Base-by-base conservation (phyloP, 2,113 vertebrate species). In the Lates calcarifer region DNA sequence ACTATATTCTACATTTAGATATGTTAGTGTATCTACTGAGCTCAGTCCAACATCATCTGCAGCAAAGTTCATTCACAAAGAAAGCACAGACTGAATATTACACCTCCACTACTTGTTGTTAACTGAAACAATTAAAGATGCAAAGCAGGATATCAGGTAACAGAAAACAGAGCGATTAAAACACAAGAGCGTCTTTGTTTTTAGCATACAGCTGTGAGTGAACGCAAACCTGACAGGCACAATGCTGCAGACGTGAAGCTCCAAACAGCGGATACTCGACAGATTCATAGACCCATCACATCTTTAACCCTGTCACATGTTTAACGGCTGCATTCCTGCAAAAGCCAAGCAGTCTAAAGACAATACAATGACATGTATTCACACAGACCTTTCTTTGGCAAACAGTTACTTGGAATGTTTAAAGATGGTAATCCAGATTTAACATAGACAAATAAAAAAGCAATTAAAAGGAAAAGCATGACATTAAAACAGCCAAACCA, bases 381-480 rank as follows among this genome's bases (percentile, higher is more conserved):
- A 77, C 74, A 74, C 18, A 66, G 35, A 5, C 45, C 2, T 56
- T 67, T 4, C 41, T 86, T 79, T 78, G 57, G 45, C 6, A 74
- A 71, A 71, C 20, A 33, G 3, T 80, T 70, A 53, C 13, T 10
- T 37, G 45, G 24, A 77, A 74, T 11, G 17, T 6, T 60, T 29
- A 4, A 76, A 79, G 26, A 56, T 17, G 14, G 8, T 55, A 18
- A 64, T 72, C 35, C 24, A 43, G 26, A 49, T 28, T 28, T 51
- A 61, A 64, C 39, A 71, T 9, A 55, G 28, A 28, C 3, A 53
- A 69, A 58, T 17, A 13, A 64, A 56, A 79, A 58, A 55, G 51
- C 6, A 75, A 35, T 12, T 14, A 2, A 49, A n/a, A 18, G 11
- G 3, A 9, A 28, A 76, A 51, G 1, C 10, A 57, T 24, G 14